Percentiles rank a stretch among this genome's conserved stretches.
phyloP scores from a whole-genome alignment of 2,113 vertebrate genomes.

The Corvus cornix region DNA sequence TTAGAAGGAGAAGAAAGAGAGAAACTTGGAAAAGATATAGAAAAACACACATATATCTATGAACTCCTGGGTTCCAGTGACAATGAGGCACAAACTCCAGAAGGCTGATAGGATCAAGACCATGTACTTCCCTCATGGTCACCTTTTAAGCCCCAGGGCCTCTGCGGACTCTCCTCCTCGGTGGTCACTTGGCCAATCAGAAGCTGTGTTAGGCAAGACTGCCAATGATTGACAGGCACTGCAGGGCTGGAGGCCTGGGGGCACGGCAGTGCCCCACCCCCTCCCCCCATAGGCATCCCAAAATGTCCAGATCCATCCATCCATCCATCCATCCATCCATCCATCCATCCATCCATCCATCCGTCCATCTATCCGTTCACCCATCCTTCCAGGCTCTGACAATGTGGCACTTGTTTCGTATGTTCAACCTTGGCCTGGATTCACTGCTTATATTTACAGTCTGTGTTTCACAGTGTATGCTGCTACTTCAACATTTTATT shows the following conservation, averaged over 20 bases:
- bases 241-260: background rate
- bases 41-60: background rate
- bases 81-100: background rate
- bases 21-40: background rate
- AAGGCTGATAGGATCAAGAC: fast-evolving
- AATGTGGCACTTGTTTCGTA: conserved; percentile 16
- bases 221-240: background rate
- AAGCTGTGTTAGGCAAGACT: background rate
- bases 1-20: too few species aligned
- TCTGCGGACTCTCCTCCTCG: too few species aligned
- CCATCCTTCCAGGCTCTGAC: background rate
- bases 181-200: fast-evolving
- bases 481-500: conserved; percentile 74
- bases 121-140: fast-evolving
- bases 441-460: conserved; percentile 67
- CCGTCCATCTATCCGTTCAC: background rate
- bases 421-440: conserved; percentile 59
- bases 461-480: conserved; percentile 63
- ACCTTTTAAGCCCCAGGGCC: background rate
- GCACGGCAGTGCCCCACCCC: fast-evolving
- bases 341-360: background rate
- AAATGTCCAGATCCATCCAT: background rate
- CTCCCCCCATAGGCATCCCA: too few species aligned
- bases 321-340: background rate
- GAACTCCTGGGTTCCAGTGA: too few species aligned